phyloP scores from a whole-genome alignment of 2,113 vertebrate species.

The Tenebrosternarchus preto region DNA sequence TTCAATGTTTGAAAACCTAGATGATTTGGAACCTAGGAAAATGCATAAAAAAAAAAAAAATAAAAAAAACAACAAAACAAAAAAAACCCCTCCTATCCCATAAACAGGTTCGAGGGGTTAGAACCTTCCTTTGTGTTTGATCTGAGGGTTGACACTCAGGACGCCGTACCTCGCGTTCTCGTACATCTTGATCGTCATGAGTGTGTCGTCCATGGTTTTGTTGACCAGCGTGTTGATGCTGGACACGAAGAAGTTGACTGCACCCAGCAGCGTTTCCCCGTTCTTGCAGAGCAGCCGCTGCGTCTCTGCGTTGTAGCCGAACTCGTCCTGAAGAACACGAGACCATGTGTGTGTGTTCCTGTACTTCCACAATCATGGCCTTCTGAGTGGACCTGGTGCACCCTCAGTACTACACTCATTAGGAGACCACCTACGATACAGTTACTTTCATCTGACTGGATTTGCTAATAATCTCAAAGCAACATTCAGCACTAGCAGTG shows the following conservation, averaged over 20 bases:
- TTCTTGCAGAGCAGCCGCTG: constrained; percentile 97
- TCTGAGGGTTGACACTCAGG: background rate
- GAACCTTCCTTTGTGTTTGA: background rate
- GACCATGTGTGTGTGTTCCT: background rate
- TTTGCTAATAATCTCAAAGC: no score
- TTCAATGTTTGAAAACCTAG: no score
- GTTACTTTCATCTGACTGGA: no score
- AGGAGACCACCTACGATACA: no score
- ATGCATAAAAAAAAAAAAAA: no score
- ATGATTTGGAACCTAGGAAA: no score
- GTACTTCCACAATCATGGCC: no score
- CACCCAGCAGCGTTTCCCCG: constrained; percentile 91
- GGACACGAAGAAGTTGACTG: constrained; percentile 96
- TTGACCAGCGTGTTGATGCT: constrained; percentile 96
- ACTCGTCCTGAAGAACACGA: constrained; percentile 83
- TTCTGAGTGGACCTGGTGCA: no score
- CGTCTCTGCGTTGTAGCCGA: constrained; percentile 95
- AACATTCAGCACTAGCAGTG: no score
- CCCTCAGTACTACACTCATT: no score
- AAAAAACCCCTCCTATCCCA: background rate
- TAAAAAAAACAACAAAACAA: no score
- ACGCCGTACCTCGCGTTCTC: constrained; percentile 87
- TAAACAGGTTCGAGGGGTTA: background rate
- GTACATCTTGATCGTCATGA: constrained; percentile 94
- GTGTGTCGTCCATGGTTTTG: constrained; percentile 97